These are phyloP conservation scores for Peromyscus maniculatus DNA, from an alignment of 2,113 vertebrate species.

Conservation along the genomic window DNA sequence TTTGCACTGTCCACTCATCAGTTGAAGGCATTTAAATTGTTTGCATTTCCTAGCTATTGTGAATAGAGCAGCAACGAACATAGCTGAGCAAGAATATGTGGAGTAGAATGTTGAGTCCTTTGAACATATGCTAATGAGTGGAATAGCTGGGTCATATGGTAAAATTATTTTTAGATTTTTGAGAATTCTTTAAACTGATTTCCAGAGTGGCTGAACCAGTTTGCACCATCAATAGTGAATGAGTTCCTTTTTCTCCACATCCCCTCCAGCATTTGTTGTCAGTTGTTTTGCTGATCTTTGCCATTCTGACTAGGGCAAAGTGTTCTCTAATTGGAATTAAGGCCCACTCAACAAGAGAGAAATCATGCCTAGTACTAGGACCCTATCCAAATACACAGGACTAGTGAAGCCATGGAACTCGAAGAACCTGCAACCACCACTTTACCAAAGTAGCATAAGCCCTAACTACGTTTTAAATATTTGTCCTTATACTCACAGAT, in stretches of 20 bases:
- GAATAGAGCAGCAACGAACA: background rate
- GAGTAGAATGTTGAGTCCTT: background rate
- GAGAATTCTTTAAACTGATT: background rate
- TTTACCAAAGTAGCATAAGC: background rate
- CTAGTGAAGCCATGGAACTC: background rate
- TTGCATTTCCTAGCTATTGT: background rate
- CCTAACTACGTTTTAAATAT: background rate
- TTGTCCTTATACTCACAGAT: background rate
- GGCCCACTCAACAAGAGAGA: background rate
- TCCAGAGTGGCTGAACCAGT: background rate
- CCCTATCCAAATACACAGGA: background rate
- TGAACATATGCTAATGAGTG: background rate
- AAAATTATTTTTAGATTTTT: background rate
- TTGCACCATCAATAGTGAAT: background rate
- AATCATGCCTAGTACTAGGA: background rate
- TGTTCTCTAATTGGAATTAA: background rate
- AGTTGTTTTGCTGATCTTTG: background rate
- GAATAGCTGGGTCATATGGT: background rate
- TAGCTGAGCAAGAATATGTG: background rate
- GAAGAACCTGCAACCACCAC: background rate
- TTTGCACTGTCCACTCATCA: background rate
- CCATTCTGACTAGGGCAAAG: background rate
- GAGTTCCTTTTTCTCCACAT: background rate
- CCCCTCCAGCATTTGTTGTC: background rate
- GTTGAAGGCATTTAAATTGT: background rate